These are phyloP conservation scores for Diachasma alloeum DNA, from an alignment of 1,140 invertebrate genomes.

Conservation along the genomic window DNA sequence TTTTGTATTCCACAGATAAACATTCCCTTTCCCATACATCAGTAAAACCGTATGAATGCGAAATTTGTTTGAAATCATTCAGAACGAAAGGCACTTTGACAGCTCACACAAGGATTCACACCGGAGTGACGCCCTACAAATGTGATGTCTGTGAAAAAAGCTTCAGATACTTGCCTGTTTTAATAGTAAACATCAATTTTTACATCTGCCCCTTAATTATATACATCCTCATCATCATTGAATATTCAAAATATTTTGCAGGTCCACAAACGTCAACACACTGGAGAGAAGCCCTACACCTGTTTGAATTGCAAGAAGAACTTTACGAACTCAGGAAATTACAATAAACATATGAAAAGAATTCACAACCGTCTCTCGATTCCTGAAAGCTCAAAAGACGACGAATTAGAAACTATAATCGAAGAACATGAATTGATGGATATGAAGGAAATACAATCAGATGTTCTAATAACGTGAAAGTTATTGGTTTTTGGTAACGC, in stretches of 20 bases:
- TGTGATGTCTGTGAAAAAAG: conserved; percentile 71
- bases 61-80: conserved; percentile 73
- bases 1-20: conserved; percentile 54
- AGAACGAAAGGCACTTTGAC: conserved; percentile 63
- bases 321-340: conserved; percentile 74
- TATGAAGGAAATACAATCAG: background rate
- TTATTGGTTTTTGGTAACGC: too few relatives aligned
- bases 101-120: conserved; percentile 72
- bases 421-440: background rate
- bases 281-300: conserved; percentile 70
- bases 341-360: conserved; percentile 73
- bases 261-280: conserved; percentile 70
- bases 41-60: conserved; percentile 73
- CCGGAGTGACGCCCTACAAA: conserved; percentile 78
- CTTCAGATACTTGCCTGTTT: conserved; percentile 69
- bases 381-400: background rate
- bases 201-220: background rate
- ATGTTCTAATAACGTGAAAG: background rate
- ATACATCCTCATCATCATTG: background rate
- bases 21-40: conserved; percentile 65
- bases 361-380: conserved; percentile 60
- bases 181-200: conserved; percentile 53
- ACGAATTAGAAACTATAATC: conserved; percentile 11
- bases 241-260: conserved; percentile 22
- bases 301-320: conserved; percentile 69